Evolutionary conservation across 2,797 vertebrate species (phyloP), one percentile per base, ranked within the genome.

Genomic region (Eulemur rubriventer): DNA sequence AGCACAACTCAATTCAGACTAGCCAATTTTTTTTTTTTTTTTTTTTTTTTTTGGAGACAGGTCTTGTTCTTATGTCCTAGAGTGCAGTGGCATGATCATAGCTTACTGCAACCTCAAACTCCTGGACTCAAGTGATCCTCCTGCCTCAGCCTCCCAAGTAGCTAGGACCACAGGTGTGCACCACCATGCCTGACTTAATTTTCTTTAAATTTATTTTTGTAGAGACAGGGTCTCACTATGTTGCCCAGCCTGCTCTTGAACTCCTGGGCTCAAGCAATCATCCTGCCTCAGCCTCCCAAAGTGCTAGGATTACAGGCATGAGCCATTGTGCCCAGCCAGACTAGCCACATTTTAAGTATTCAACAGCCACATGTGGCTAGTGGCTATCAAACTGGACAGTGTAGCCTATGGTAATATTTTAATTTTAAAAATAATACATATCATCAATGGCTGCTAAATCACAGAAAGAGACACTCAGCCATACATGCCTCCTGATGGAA

Each of bases 1-100:
- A 96, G 95, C 67, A 92, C 24, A 91, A 80, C 55, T 95, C 82
- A 50, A 76, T 92, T 96, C 41, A 81, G 76, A 96, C 41, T 88
- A 91, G 89, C 78, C 80, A 90, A 46, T 50, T 50, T 52, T 52
- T 52, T 52, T 18, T 18, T 52, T 52, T 52, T 18, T 18, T 50
- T 50, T 52, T 52, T 52, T 52, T 18, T 18, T 59, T 59, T 59
- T 59, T 59, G 10, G 63, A n/a, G 63, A 17, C 63, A 30, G 61
- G 33, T 18, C 33, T 65, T 65, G 61, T 33, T n/a, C 63, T n/a
- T 8, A n/a, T 33, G 33, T 33, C 33, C 63, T 65, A 18, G 33
- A n/a, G 33, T 65, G 7, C 63, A 65, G 33, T 65, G 63, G 63
- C 30, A 63, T 33, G 30, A n/a, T 63, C 61, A 63, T 63, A 63